Evolutionary conservation across 2,113 vertebrate species (phyloP).

Genomic region (Grallaria varia): DNA sequence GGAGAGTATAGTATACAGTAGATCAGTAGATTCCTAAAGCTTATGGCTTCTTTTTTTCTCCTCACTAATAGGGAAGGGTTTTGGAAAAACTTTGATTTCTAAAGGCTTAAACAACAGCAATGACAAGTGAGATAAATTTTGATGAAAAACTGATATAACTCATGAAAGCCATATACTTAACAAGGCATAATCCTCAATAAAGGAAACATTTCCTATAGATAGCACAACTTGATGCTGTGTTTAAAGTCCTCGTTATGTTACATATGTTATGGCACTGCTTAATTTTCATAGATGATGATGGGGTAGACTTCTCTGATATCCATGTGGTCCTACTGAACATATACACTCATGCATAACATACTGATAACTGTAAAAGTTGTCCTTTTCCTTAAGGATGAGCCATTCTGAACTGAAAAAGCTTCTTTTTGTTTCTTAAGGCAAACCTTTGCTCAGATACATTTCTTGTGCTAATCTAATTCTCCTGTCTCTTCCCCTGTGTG

Average conservation of each 20-base stretch:
- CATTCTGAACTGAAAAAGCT: not conserved
- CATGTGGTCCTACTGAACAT: not conserved
- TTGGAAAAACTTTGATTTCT: not conserved
- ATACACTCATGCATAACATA: not conserved
- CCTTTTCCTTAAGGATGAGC: not conserved
- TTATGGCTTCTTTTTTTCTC: not conserved
- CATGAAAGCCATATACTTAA: not conserved
- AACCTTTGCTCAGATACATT: not conserved
- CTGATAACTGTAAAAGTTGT: not conserved
- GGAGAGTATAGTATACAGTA: not conserved
- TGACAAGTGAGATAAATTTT: not conserved
- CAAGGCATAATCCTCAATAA: not conserved
- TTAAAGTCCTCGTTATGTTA: not conserved
- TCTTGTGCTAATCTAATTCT: not conserved
- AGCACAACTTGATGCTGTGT: not conserved
- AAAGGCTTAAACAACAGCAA: not conserved
- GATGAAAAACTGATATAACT: not conserved
- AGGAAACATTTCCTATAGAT: not conserved
- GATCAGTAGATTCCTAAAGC: not conserved
- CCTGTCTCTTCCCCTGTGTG: not conserved
- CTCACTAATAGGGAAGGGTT: not conserved
- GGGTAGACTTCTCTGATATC: not conserved
- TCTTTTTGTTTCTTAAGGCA: not conserved
- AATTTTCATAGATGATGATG: not conserved
- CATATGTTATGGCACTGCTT: rapidly evolving